Base-by-base conservation (phyloP, 1,140 invertebrate species). In the Scaptomyza graminum region DNA sequence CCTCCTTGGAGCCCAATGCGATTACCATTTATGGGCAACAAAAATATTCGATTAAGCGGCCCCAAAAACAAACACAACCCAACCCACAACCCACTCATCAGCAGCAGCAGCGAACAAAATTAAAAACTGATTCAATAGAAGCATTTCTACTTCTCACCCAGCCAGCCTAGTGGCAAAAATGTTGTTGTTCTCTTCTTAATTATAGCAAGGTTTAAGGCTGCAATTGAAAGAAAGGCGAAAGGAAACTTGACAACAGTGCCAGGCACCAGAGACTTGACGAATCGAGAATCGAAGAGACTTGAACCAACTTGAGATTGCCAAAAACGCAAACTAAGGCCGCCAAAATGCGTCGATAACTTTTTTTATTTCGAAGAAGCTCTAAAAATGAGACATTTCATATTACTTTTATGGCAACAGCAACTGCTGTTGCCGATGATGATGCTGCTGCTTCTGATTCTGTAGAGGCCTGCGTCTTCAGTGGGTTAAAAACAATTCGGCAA, bases 351-450 rank as follows among this genome's bases (percentile, higher is more conserved):
- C 82, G 83, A 87, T 87, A 87, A 87, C 83, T 87, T 87, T 87
- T 31, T 85, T 85, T 80, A 87, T 88, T 87, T 87, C 78, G 72
- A 88, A 88, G 72, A 88, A 88, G 83, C 83, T 88, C 84, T 87
- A 87, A 87, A 87, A 87, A 87, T 87, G 83, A 87, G 83, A 87
- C 83, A 87, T 87, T 87, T 87, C 79, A 74, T 87, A 87, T 87
- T 87, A 87, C 83, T 88, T 88, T 87, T 88, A 87, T 78, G 83
- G 79, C 83, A 55, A 68, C 28, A 88, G 79, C 83, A 87, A 87
- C 83, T 87, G 83, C 75, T 70, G 68, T 54, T 55, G 28, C 22
- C 11, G 55, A 6, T 39, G 13, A 13, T 47, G 28, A 11, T 9
- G 16, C 9, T 25, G 6, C 7, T 8, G 28, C 22, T 16, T 31